phyloP scores from a whole-genome alignment of 1,140 invertebrate species.

The Nasonia longicornis region DNA sequence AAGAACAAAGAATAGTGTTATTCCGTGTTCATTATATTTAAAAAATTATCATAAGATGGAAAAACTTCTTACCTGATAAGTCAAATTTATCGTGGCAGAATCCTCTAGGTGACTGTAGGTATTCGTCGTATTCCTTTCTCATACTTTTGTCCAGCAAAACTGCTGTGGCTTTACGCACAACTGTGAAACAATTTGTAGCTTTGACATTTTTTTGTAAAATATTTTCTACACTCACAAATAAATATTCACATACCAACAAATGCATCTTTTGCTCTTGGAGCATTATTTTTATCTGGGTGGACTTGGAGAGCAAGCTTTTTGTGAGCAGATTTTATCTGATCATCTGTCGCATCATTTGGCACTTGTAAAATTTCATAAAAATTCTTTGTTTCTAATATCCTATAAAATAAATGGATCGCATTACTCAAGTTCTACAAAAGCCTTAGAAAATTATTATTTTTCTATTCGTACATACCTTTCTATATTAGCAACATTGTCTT shows the following conservation, averaged over 20 bases:
- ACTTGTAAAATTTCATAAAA: constrained; percentile 32
- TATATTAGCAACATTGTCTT: constrained; percentile 20
- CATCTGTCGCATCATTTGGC: constrained; percentile 8
- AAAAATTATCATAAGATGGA: background rate
- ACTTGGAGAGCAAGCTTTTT: constrained; percentile 29
- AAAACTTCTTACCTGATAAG: constrained; percentile 31
- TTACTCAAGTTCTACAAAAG: background rate
- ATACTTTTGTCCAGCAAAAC: constrained; percentile 35
- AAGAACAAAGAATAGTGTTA: constrained; percentile 3
- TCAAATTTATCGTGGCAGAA: constrained; percentile 15
- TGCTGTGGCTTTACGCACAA: constrained; percentile 30
- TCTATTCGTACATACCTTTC: background rate
- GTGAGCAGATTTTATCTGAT: constrained; percentile 35
- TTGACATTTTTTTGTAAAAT: background rate
- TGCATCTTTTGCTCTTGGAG: constrained; percentile 34
- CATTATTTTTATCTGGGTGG: constrained; percentile 44
- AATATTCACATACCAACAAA: constrained; percentile 29
- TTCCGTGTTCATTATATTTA: background rate
- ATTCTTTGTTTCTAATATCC: constrained; percentile 33
- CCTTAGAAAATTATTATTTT: background rate
- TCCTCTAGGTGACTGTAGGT: background rate
- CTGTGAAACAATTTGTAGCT: background rate
- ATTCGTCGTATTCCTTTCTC: constrained; percentile 31
- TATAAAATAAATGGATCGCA: constrained; percentile 8
- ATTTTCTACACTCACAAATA: background rate